These are phyloP conservation scores for Gymnocephalus cernua DNA, from an alignment of 2,113 vertebrate species.

Conservation along the genomic window DNA sequence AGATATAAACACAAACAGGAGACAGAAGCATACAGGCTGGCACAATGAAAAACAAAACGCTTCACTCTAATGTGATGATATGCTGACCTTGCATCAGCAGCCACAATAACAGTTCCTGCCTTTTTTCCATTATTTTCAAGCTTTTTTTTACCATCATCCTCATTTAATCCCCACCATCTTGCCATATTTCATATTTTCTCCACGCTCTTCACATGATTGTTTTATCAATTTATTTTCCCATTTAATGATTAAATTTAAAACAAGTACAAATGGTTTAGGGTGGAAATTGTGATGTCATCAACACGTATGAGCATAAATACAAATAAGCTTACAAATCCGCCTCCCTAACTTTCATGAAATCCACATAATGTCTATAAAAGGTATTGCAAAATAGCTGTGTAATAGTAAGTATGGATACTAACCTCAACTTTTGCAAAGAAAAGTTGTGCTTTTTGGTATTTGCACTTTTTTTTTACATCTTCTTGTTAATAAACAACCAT, in stretches of 20 bases:
- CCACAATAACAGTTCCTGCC: background rate
- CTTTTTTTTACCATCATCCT: background rate
- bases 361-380: background rate
- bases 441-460: background rate
- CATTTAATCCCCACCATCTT: background rate
- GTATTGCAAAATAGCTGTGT: background rate
- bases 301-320: background rate
- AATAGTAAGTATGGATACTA: background rate
- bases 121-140: background rate
- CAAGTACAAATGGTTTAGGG: background rate
- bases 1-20: conserved; percentile 29
- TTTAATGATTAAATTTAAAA: background rate
- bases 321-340: background rate
- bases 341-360: background rate
- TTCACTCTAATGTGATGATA: background rate
- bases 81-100: background rate
- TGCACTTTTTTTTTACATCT: background rate
- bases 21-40: background rate
- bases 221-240: background rate
- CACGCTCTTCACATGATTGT: background rate
- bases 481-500: background rate
- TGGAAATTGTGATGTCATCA: background rate
- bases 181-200: background rate
- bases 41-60: background rate
- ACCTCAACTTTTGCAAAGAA: background rate